Percentiles rank a stretch among this genome's conserved stretches.
These are phyloP conservation scores for Festucalex cinctus DNA, from an alignment of 2,113 vertebrate species.

Conservation along the genomic window DNA sequence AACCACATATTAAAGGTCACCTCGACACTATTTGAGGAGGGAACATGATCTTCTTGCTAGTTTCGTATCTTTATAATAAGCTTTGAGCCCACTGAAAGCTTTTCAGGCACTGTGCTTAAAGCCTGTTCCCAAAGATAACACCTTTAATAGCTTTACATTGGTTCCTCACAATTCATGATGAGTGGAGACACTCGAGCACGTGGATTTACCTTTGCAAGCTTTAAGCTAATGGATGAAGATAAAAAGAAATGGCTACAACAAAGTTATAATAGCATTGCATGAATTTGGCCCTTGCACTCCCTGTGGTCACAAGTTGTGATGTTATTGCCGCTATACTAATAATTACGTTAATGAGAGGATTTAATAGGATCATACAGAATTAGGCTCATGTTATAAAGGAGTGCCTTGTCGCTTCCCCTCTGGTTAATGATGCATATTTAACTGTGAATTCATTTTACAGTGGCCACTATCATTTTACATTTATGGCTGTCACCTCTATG, in stretches of 20 bases:
- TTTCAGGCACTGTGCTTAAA: background rate
- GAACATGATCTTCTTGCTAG: background rate
- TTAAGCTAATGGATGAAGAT: background rate
- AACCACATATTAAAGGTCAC: background rate
- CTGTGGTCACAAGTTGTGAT: slow-evolving; percentile 15
- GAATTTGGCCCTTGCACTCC: slow-evolving; percentile 4
- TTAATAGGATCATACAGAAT: slow-evolving; percentile 39
- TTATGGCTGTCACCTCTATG: slow-evolving; percentile 16
- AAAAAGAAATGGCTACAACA: background rate
- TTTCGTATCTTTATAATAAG: background rate
- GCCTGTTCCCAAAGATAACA: background rate
- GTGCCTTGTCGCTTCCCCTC: slow-evolving; percentile 17
- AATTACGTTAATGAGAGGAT: slow-evolving; percentile 44
- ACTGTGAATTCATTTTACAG: slow-evolving; percentile 34
- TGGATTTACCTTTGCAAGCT: background rate
- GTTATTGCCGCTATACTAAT: slow-evolving; percentile 43
- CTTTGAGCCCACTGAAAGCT: background rate
- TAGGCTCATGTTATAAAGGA: slow-evolving; percentile 20
- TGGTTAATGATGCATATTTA: slow-evolving; percentile 42
- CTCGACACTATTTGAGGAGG: slow-evolving; percentile 1
- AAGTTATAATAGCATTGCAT: background rate
- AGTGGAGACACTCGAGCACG: background rate
- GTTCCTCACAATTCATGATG: background rate
- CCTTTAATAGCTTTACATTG: background rate
- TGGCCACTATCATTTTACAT: slow-evolving; percentile 20